phyloP scores from a whole-genome alignment of 2,113 vertebrate genomes.

The Hyla sarda region DNA sequence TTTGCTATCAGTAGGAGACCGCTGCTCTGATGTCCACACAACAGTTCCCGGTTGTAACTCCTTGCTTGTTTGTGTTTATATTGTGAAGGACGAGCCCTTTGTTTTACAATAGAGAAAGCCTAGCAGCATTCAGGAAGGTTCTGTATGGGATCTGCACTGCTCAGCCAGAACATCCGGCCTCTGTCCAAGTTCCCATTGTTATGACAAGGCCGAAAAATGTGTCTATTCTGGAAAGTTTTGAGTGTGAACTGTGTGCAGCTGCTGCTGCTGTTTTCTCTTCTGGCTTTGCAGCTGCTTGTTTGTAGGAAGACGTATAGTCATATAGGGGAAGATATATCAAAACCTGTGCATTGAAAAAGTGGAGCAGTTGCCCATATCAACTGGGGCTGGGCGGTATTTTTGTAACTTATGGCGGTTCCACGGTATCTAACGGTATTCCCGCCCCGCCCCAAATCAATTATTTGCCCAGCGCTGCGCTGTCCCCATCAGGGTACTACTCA shows the following conservation, averaged over 20 bases:
- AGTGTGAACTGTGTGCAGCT: too few species aligned
- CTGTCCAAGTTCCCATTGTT: conserved; percentile 49
- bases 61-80: conserved; percentile 16
- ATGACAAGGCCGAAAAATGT: neutral
- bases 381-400: too few species aligned
- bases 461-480: too few species aligned
- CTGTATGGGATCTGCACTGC: conserved; percentile 31
- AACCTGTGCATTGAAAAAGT: too few species aligned
- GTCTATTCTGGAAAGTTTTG: conserved; percentile 44
- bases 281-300: neutral
- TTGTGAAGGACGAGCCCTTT: neutral
- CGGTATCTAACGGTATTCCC: too few species aligned
- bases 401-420: too few species aligned
- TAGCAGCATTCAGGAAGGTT: conserved; percentile 44
- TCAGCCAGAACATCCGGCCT: conserved; percentile 40
- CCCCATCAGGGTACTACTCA: too few species aligned
- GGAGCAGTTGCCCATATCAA: too few species aligned
- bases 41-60: neutral
- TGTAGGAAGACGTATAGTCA: neutral
- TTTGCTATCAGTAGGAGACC: neutral
- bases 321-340: too few species aligned
- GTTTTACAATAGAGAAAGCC: conserved; percentile 23
- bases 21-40: neutral
- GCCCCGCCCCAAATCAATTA: too few species aligned
- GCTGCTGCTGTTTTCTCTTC: neutral